phyloP scores from a whole-genome alignment of 2,797 vertebrate genomes.

The Epinephelus awoara region DNA sequence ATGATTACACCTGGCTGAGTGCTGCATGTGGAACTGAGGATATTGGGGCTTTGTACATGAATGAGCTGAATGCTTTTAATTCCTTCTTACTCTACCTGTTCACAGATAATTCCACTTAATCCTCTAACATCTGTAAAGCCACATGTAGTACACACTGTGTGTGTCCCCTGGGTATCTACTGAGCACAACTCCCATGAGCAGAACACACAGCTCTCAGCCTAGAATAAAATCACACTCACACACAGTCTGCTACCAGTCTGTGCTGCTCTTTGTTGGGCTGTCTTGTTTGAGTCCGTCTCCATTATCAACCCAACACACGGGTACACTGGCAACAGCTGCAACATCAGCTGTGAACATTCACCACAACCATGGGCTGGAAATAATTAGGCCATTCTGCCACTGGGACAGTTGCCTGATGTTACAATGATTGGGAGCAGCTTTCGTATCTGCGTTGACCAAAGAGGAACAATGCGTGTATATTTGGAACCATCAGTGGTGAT shows the following conservation, averaged over 20 bases:
- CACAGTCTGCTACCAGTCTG: conserved; percentile 57
- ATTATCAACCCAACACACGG: conserved; percentile 64
- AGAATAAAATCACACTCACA: conserved; percentile 37
- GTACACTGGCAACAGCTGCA: conserved; percentile 71
- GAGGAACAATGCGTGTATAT: conserved; percentile 54
- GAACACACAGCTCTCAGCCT: conserved; percentile 26
- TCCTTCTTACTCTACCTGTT: conserved; percentile 48
- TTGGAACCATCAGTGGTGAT: conserved; percentile 55
- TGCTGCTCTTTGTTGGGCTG: conserved; percentile 51
- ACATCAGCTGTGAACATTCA: conserved; percentile 71
- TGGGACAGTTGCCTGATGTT: conserved; percentile 68
- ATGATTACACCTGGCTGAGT: not conserved
- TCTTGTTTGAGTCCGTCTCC: conserved; percentile 63
- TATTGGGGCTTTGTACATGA: conserved; percentile 19
- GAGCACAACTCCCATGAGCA: conserved; percentile 43
- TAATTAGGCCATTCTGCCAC: conserved; percentile 64
- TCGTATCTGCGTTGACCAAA: conserved; percentile 45
- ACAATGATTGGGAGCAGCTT: conserved; percentile 71
- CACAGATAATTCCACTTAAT: conserved; percentile 53
- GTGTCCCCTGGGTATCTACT: conserved; percentile 36
- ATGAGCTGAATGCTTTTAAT: conserved; percentile 53
- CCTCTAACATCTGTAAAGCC: conserved; percentile 61
- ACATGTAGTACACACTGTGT: conserved; percentile 27
- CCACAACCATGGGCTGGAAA: conserved; percentile 58
- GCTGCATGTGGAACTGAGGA: not conserved